phyloP scores from a whole-genome alignment of 2,113 vertebrate species.

The Corythoichthys intestinalis region DNA sequence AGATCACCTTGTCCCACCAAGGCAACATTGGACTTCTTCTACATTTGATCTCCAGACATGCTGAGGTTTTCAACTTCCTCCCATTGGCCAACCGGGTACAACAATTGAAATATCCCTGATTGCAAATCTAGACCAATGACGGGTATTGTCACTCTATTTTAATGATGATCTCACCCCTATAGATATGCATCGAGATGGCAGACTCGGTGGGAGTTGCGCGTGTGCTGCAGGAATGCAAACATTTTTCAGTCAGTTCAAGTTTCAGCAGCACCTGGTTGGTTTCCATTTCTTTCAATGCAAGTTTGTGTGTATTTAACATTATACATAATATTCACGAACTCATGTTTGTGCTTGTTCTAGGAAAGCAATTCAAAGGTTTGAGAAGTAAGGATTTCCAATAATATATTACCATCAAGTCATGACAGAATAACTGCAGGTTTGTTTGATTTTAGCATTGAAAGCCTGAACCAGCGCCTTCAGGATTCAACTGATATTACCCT shows the following conservation, averaged over 20 bases:
- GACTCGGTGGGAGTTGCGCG: background rate
- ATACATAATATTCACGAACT: too few relatives aligned
- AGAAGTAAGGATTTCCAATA: constrained; percentile 24
- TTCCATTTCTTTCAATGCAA: background rate
- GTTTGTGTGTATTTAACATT: too few relatives aligned
- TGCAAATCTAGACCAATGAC: background rate
- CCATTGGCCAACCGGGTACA: constrained; percentile 49
- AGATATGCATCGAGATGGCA: constrained; percentile 46
- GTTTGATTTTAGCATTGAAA: constrained; percentile 29
- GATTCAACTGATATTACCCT: rapidly evolving
- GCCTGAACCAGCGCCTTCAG: constrained; percentile 17
- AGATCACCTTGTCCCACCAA: background rate
- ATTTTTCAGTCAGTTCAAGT: too few relatives aligned
- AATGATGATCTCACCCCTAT: background rate
- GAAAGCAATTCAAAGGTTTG: background rate
- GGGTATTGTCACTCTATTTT: background rate
- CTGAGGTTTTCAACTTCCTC: constrained; percentile 31
- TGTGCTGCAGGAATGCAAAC: constrained; percentile 12
- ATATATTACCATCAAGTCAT: background rate
- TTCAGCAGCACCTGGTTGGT: background rate
- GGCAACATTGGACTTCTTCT: constrained; percentile 9
- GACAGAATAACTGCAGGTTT: background rate
- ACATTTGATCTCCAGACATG: constrained; percentile 9
- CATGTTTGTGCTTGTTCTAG: too few relatives aligned
- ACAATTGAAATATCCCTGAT: background rate